Percentiles rank a stretch among this genome's conserved stretches.
Conservation (phyloP, 1,140 invertebrate genomes). For the Psilanteris sp. region DNA sequence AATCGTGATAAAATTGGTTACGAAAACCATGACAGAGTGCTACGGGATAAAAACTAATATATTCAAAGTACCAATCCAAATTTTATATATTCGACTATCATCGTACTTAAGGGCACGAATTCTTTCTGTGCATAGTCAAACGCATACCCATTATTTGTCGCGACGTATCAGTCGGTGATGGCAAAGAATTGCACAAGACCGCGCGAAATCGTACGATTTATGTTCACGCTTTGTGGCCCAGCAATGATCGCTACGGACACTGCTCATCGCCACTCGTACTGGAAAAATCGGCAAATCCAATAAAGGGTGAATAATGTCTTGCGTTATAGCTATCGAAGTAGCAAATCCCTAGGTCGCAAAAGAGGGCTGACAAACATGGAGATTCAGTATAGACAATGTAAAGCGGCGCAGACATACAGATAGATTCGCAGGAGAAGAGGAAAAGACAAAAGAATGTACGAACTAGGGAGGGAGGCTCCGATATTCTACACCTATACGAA, state of each 20-base stretch:
- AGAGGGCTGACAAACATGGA: constrained; percentile 59
- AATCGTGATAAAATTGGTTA: too few species aligned
- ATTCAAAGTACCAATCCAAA: constrained; percentile 39
- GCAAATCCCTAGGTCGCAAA: constrained; percentile 61
- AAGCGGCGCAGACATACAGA: constrained; percentile 52
- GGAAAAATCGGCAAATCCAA: constrained; percentile 69
- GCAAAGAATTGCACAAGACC: constrained; percentile 60
- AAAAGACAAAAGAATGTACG: constrained; percentile 57
- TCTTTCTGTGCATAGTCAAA: constrained; percentile 48
- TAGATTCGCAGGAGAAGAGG: constrained; percentile 59
- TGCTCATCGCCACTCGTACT: constrained; percentile 62
- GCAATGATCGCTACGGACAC: constrained; percentile 57
- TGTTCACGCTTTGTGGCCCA: constrained; percentile 61
- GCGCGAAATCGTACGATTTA: constrained; percentile 62
- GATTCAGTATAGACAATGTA: constrained; percentile 57
- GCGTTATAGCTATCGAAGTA: constrained; percentile 62
- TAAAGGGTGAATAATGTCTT: constrained; percentile 69
- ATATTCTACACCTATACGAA: constrained; percentile 38
- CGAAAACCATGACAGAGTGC: too few species aligned
- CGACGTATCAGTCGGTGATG: constrained; percentile 54
- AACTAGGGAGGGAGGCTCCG: constrained; percentile 15
- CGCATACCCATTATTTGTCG: constrained; percentile 53
- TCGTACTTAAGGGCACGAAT: constrained; percentile 42
- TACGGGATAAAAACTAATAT: constrained; percentile 29
- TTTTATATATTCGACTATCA: constrained; percentile 41